Conservation (phyloP, 2,888 invertebrate genomes). For the Dryobota labecula region DNA sequence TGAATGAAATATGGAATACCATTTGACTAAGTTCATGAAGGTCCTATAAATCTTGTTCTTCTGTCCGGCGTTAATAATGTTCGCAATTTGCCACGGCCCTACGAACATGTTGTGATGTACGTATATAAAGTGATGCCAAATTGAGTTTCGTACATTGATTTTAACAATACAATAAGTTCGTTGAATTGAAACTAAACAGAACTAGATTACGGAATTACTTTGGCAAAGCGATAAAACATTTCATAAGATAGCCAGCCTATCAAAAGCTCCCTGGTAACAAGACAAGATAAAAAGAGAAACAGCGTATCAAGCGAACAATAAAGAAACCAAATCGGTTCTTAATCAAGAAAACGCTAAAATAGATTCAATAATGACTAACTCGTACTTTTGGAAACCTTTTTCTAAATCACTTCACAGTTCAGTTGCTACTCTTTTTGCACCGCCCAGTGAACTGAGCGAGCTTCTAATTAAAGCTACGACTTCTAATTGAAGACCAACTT, state of each 20-base stretch:
- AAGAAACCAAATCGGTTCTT: constrained; percentile 10
- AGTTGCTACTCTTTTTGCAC: constrained; percentile 29
- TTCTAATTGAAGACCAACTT: constrained; percentile 40
- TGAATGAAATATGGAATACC: constrained; percentile 52
- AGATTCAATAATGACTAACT: constrained; percentile 49
- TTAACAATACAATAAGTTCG: background rate
- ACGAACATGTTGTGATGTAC: background rate
- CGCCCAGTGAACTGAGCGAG: constrained; percentile 25
- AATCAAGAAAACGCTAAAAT: constrained; percentile 26
- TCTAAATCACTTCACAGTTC: constrained; percentile 50
- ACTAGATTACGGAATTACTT: background rate
- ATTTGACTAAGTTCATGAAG: constrained; percentile 53
- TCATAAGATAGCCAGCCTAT: background rate
- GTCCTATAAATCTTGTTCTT: constrained; percentile 39
- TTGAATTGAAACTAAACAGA: background rate
- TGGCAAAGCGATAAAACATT: background rate
- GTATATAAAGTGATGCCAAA: constrained; percentile 3
- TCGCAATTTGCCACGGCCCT: constrained; percentile 6
- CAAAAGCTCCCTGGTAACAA: background rate
- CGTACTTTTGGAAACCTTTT: constrained; percentile 29
- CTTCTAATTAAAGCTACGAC: constrained; percentile 27
- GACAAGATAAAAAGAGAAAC: background rate
- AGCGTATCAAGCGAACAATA: background rate
- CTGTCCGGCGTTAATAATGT: constrained; percentile 22
- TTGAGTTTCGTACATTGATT: background rate